Base-by-base conservation (phyloP, 2,888 invertebrate genomes). In the Temnothorax ravouxi region DNA sequence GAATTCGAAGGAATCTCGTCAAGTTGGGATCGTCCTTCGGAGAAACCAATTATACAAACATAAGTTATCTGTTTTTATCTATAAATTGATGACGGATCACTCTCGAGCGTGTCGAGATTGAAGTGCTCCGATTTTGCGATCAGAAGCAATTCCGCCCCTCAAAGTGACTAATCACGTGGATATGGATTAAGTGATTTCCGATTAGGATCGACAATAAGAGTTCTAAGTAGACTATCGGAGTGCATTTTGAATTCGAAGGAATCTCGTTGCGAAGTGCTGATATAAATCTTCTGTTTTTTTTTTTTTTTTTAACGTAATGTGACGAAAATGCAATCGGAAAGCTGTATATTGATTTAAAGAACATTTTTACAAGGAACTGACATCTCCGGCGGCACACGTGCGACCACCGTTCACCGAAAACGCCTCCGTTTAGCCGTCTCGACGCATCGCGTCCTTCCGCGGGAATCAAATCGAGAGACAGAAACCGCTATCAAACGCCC, bases 161-260 rank as follows among this genome's bases (percentile, higher is more conserved):
- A 47, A 21, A 59, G 47, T 34, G 47, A 62, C 15, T 61, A 59
- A 74, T 61, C 9, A 34, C n/a, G 3, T 29, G 18, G 29, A 44
- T 71, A 50, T 29, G 71, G 74, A 74, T 75, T 64, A 62, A 52
- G n/a, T 54, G 52, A 21, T 61, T 11, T 29, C 5, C 34, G 21
- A 52, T 44, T 29, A 29, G 44, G 29, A n/a, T 34, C 15, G 34
- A 62, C 18, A 34, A 38, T 47, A 34, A 59, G 29, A 44, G 25
- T 74, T 44, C 29, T 5, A 29, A 29, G 18, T 15, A 44, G 5
- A 41, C 21, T 52, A 15, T 59, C 3, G 3, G 21, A 13, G 38
- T 44, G 29, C 8, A 15, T n/a, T 29, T 8, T 25, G 18, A 41
- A 25, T 21, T 56, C 29, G 29, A 74, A n/a, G 29, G 25, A n/a